Evolutionary conservation across 1,140 invertebrate species (phyloP), one percentile per base, ranked within the genome.

Genomic region (Atta cephalotes): DNA sequence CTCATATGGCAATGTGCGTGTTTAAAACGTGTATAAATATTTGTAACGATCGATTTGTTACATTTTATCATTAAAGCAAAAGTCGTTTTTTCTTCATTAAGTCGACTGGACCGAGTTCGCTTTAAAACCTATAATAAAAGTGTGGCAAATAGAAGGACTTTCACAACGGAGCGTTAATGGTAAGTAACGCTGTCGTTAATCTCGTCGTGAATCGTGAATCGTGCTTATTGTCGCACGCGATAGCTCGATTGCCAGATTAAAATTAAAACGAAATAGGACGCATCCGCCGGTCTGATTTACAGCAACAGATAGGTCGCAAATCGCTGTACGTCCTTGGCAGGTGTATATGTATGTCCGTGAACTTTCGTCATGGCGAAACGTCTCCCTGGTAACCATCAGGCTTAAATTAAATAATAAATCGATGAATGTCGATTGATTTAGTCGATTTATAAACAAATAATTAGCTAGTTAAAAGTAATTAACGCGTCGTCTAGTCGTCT

Each of bases 381-480:
- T 16, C 25, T 28, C 35, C 39, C 14, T 12, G 49, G 12, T 35
- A 86, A 68, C 10, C 18, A 63, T 77, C 56, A 56, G 65, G 68
- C n/a, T 28, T 25, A 25, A 25, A 76, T 72, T 86, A 77, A 89
- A 89, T 89, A 71, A 58, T 51, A 66, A 80, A 89, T 89, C 84
- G 77, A 89, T 89, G 74, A 81, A 81, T 89, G 76, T 89, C 51
- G 51, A 89, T 89, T 77, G 53, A 3, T 25, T 49, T 35, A 76
- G 31, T 49, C 65, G 28, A 70, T 66, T 4, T 53, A 65, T 35
- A 56, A 45, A 31, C 21, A 28, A 53, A 81, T 89, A 89, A 89
- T 89, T 81, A 39, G 51, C 70, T 68, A 18, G 70, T 86, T 86
- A 81, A 86, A 89, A 70, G 60, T 70, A 80, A 89, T 89, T 89